Conservation (phyloP, 2,888 invertebrate genomes). For the Smittia aterrima region DNA sequence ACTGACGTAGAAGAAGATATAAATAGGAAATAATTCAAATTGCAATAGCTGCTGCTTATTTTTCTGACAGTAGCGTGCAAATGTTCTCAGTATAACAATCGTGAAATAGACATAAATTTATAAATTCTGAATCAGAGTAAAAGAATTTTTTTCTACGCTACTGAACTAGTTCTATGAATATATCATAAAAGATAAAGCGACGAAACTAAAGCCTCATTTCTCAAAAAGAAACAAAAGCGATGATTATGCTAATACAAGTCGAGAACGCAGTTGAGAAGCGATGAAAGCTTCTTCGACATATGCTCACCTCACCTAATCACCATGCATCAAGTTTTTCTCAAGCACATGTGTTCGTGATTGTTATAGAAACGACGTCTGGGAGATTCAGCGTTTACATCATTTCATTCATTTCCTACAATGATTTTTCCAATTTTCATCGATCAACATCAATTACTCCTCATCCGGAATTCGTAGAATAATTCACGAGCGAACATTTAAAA, state of each 20-base stretch:
- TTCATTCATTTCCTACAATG: background rate
- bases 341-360: background rate
- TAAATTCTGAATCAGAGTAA: too few species aligned
- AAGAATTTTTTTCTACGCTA: too few species aligned
- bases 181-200: background rate
- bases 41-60: background rate
- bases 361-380: too few species aligned
- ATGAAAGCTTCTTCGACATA: too few species aligned
- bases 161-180: too few species aligned
- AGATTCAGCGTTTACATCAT: background rate
- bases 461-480: background rate
- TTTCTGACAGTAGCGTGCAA: background rate
- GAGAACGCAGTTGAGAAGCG: background rate
- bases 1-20: background rate
- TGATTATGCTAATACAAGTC: background rate
- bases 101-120: too few species aligned
- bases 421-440: background rate
- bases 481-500: background rate
- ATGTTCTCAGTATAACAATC: too few species aligned
- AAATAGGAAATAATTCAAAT: constrained; percentile 4
- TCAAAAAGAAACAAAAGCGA: too few species aligned
- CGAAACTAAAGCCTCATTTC: background rate
- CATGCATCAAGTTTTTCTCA: background rate
- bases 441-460: background rate
- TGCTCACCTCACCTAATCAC: background rate